Conservation (phyloP, 2,888 invertebrate genomes). For the Amphiduros pacificus region DNA sequence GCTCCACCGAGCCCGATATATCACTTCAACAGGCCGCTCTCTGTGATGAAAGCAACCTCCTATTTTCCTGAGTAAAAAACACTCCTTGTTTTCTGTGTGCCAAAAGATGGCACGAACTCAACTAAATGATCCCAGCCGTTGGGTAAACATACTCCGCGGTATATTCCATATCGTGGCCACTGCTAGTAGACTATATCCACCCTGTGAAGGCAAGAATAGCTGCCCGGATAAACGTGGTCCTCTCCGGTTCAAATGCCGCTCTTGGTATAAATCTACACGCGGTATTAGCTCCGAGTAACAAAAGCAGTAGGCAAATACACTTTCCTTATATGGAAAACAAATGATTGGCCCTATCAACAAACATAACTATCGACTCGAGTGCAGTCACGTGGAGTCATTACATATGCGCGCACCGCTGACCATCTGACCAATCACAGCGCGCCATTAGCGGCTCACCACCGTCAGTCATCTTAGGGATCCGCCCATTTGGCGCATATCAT, state of each 20-base stretch:
- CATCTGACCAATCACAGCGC: constrained; percentile 12
- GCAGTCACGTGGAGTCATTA: constrained; percentile 46
- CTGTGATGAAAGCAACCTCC: too few relatives aligned
- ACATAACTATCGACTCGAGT: constrained; percentile 40
- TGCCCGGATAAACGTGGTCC: too few relatives aligned
- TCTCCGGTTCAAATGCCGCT: constrained; percentile 2
- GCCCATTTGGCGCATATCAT: constrained; percentile 4
- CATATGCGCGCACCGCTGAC: constrained; percentile 9
- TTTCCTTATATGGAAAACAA: constrained; percentile 47
- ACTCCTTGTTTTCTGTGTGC: too few relatives aligned
- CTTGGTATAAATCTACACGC: constrained; percentile 21
- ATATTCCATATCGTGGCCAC: too few relatives aligned
- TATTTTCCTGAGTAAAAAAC: too few relatives aligned
- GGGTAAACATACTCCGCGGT: too few relatives aligned
- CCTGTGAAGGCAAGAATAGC: too few relatives aligned
- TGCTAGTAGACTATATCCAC: too few relatives aligned
- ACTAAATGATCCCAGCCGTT: not conserved
- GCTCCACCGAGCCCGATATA: too few relatives aligned
- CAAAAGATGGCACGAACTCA: constrained; percentile 1
- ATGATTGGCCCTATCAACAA: constrained; percentile 55
- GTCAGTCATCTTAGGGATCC: not conserved
- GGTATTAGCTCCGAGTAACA: constrained; percentile 47
- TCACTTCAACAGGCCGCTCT: too few relatives aligned
- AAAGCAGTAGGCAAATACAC: constrained; percentile 49
- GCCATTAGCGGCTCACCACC: not conserved